Conservation (phyloP, 2,113 vertebrate genomes). For the Herpetotheres cachinnans region DNA sequence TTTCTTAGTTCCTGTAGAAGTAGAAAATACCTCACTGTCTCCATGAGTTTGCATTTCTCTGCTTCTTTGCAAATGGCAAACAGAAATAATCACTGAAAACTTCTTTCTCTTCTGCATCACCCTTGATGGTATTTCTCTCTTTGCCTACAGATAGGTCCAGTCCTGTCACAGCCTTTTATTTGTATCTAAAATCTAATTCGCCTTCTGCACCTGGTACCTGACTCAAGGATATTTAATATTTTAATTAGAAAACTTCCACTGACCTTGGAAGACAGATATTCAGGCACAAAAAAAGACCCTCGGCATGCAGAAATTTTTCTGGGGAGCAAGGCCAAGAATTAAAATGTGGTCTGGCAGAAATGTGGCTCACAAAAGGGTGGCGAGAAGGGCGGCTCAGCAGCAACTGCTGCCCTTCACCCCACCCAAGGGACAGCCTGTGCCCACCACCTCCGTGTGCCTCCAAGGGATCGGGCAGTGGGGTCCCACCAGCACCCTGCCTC, state of each 20-base stretch:
- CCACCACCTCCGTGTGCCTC: neutral
- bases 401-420: neutral
- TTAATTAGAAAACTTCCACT: neutral
- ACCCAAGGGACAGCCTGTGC: neutral
- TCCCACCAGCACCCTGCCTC: neutral
- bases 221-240: neutral
- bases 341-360: neutral
- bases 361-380: accelerated
- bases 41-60: neutral
- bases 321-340: neutral
- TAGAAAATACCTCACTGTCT: neutral
- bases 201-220: neutral
- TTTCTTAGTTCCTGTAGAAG: neutral
- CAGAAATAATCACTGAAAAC: neutral
- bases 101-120: neutral
- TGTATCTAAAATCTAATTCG: neutral
- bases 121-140: neutral
- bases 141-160: neutral
- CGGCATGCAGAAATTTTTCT: neutral
- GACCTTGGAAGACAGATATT: neutral
- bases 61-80: neutral
- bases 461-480: neutral
- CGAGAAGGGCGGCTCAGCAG: neutral
- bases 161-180: neutral
- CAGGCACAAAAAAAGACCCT: neutral